phyloP scores from a whole-genome alignment of 2,888 invertebrate genomes.

The Cataglyphis altisquamis region DNA sequence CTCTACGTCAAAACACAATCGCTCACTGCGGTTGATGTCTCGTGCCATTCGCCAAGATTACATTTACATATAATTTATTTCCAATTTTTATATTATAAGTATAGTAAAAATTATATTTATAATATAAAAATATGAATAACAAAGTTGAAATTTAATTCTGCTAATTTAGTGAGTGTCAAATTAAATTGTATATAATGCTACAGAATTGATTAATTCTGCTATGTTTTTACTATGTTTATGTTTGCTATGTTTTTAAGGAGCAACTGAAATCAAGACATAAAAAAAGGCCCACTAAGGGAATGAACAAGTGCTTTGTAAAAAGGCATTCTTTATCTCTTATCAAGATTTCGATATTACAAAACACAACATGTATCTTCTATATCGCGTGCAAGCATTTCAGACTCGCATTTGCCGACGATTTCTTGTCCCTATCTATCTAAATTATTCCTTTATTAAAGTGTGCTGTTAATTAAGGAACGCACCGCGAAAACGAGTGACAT shows the following conservation, averaged over 20 bases:
- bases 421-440: neutral
- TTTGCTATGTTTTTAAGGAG: neutral
- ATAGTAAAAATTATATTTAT: neutral
- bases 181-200: neutral
- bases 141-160: neutral
- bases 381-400: neutral
- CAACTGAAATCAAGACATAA: neutral
- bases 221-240: neutral
- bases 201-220: neutral
- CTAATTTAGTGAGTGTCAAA: neutral
- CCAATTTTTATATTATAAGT: neutral
- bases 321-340: slow-evolving; percentile 4
- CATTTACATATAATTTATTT: slow-evolving; percentile 6
- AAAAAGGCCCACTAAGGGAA: neutral
- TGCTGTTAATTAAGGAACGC: slow-evolving; percentile 29
- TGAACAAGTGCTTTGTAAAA: neutral
- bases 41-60: neutral
- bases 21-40: neutral
- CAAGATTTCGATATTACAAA: neutral
- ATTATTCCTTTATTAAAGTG: neutral
- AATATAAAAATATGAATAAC: neutral
- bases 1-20: neutral
- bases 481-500: neutral
- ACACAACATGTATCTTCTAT: neutral
- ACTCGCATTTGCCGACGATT: neutral